Evolutionary conservation across 53 echinoderm and acorn worm species (phyloP).

Genomic region (Luidia sarsii): DNA sequence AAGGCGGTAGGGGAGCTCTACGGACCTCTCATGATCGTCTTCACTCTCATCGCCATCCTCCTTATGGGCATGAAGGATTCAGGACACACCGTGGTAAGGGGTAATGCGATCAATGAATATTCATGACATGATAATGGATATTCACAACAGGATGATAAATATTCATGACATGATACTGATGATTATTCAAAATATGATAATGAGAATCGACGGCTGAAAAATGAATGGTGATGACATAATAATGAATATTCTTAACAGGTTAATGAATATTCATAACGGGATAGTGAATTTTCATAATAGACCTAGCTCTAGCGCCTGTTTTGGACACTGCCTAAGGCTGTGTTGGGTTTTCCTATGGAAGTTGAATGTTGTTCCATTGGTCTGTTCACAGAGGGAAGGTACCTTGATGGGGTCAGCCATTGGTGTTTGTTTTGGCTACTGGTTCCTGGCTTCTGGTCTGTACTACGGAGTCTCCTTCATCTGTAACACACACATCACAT

Average conservation of each 20-base stretch:
- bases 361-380: neutral
- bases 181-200: too few species aligned
- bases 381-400: constrained; percentile 83
- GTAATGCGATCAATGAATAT: too few species aligned
- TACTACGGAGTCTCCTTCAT: constrained; percentile 71
- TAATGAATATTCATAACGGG: too few species aligned
- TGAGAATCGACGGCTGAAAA: too few species aligned
- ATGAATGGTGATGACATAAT: too few species aligned
- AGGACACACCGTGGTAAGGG: constrained; percentile 89
- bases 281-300: too few species aligned
- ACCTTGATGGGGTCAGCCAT: constrained; percentile 96
- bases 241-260: too few species aligned
- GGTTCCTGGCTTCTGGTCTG: constrained; percentile 67
- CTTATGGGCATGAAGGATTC: constrained; percentile 97
- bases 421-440: constrained; percentile 91
- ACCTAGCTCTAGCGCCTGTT: too few species aligned
- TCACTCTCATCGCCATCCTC: constrained; percentile 88
- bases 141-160: too few species aligned
- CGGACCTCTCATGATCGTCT: constrained; percentile 95
- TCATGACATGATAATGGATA: too few species aligned
- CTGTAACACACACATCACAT: constrained; percentile 90
- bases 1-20: constrained; percentile 91
- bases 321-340: too few species aligned
- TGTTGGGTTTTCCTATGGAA: neutral
- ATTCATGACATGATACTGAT: too few species aligned